phyloP scores from a whole-genome alignment of 2,113 vertebrate genomes.

The Kryptolebias marmoratus region DNA sequence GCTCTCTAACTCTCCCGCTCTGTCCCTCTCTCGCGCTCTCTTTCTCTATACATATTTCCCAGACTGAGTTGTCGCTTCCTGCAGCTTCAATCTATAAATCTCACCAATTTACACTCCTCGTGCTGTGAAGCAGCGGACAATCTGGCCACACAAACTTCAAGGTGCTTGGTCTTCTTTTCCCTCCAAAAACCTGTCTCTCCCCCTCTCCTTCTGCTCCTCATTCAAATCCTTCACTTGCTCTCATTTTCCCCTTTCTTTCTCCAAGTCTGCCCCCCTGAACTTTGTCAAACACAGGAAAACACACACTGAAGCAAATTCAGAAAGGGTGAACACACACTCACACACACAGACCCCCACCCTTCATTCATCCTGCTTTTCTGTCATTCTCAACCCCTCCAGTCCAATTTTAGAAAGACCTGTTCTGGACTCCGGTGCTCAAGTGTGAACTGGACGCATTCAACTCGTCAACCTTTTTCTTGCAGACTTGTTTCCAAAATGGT shows the following conservation, averaged over 20 bases:
- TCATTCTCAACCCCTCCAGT: conserved; percentile 75
- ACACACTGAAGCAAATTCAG: conserved; percentile 59
- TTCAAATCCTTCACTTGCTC: conserved; percentile 65
- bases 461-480: conserved; percentile 55
- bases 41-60: conserved; percentile 67
- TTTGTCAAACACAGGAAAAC: conserved; percentile 66
- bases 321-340: conserved; percentile 17
- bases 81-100: conserved; percentile 72
- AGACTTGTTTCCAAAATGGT: conserved; percentile 32
- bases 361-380: conserved; percentile 52
- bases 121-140: conserved; percentile 51
- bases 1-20: conserved; percentile 56
- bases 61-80: conserved; percentile 64
- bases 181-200: conserved; percentile 55
- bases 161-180: conserved; percentile 57
- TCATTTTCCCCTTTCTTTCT: conserved; percentile 63
- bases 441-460: conserved; percentile 68
- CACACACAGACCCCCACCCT: conserved; percentile 24
- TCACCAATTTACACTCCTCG: conserved; percentile 58
- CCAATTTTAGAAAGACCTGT: conserved; percentile 48
- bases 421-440: conserved; percentile 49
- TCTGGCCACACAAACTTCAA: conserved; percentile 47
- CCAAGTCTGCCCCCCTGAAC: conserved; percentile 59
- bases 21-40: conserved; percentile 47
- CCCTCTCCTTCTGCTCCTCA: conserved; percentile 45